phyloP scores from a whole-genome alignment of 2,113 vertebrate genomes.

The Haemorhous mexicanus region DNA sequence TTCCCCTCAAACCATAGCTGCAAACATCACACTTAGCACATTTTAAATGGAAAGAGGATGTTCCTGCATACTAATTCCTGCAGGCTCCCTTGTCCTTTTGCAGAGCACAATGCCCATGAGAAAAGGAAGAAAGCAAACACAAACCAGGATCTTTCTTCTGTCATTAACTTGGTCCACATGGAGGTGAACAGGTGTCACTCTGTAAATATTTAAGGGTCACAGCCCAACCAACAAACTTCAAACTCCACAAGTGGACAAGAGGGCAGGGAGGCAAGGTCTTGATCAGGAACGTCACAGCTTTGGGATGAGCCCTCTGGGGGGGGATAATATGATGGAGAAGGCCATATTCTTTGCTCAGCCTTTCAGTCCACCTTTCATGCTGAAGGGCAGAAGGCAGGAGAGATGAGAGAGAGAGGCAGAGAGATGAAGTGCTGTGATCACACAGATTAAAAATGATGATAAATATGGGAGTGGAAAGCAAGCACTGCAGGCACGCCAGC shows the following conservation, averaged over 20 bases:
- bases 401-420: neutral
- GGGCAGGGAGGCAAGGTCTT: neutral
- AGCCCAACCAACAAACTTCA: neutral
- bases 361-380: neutral
- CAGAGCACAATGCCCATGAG: neutral
- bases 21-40: slow-evolving; percentile 26
- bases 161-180: neutral
- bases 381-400: slow-evolving; percentile 19
- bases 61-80: slow-evolving; percentile 33
- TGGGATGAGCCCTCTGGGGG: neutral
- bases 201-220: neutral
- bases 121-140: neutral
- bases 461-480: slow-evolving; percentile 9
- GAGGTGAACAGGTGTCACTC: neutral
- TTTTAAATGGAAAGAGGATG: slow-evolving; percentile 12
- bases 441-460: slow-evolving; percentile 40
- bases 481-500: neutral
- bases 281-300: neutral
- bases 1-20: neutral
- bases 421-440: slow-evolving; percentile 8
- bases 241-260: neutral
- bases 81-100: neutral
- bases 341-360: neutral
- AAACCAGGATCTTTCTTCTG: neutral
- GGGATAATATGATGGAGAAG: neutral